Evolutionary conservation across 1,140 invertebrate species (phyloP).

Genomic region (Apis mellifera): DNA sequence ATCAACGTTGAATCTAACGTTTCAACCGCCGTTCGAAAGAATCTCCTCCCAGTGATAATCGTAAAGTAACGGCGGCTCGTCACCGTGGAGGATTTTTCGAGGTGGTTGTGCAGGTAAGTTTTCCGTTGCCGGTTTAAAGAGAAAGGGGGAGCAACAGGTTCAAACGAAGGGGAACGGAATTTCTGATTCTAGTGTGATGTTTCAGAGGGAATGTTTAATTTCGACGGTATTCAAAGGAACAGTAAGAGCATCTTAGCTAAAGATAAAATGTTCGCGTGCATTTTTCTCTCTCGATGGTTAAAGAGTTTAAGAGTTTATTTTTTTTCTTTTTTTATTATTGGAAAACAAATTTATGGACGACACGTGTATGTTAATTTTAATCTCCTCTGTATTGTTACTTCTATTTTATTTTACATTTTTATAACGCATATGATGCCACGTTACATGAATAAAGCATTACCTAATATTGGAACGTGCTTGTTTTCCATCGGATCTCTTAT

Average conservation of each 20-base stretch:
- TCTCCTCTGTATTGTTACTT: no score
- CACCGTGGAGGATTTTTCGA: no score
- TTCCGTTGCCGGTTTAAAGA: not conserved
- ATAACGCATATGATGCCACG: no score
- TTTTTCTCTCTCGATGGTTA: not conserved
- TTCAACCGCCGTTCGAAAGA: not conserved
- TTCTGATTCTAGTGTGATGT: not conserved
- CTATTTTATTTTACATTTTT: no score
- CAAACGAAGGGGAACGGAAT: slow-evolving; percentile 13
- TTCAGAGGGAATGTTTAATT: not conserved
- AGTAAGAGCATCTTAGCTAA: not conserved
- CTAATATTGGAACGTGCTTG: no score
- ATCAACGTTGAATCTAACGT: slow-evolving; percentile 37
- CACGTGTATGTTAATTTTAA: no score
- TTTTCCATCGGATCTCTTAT: no score
- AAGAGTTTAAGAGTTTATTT: not conserved
- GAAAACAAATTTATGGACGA: no score
- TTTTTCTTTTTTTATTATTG: no score
- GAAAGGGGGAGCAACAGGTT: slow-evolving; percentile 34
- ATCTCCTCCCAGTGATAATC: not conserved
- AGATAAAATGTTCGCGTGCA: not conserved
- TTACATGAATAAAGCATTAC: no score
- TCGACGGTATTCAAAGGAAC: not conserved
- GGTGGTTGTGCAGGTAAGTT: not conserved
- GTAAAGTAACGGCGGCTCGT: slow-evolving; percentile 8